phyloP scores from a whole-genome alignment of 2,888 invertebrate genomes.

The Macropis europaea region DNA sequence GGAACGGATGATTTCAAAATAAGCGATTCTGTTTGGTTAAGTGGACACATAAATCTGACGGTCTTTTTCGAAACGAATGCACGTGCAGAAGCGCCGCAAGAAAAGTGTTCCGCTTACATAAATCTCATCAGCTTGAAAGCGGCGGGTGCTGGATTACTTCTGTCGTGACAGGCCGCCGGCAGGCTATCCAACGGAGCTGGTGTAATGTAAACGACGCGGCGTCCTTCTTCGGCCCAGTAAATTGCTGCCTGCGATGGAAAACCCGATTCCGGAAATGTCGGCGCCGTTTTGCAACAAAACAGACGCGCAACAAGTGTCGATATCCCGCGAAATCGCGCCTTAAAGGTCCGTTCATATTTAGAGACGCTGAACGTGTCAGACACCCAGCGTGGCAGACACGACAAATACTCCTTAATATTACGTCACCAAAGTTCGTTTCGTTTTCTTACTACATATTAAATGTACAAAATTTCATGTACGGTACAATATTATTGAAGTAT shows the following conservation, averaged over 20 bases:
- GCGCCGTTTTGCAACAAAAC: slow-evolving; percentile 17
- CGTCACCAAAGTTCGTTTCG: no score
- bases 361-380: background rate
- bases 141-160: slow-evolving; percentile 64
- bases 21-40: slow-evolving; percentile 24
- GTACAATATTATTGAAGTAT: no score
- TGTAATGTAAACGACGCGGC: slow-evolving; percentile 71
- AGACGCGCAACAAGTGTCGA: background rate
- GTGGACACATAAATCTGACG: slow-evolving; percentile 22
- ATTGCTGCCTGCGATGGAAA: slow-evolving; percentile 69
- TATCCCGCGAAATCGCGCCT: background rate
- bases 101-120: slow-evolving; percentile 68
- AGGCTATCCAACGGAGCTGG: slow-evolving; percentile 66
- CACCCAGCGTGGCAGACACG: no score
- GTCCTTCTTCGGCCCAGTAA: slow-evolving; percentile 74
- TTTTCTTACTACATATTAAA: no score
- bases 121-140: slow-evolving; percentile 74
- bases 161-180: slow-evolving; percentile 73
- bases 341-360: background rate
- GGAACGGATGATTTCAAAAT: slow-evolving; percentile 18
- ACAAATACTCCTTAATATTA: no score
- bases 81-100: slow-evolving; percentile 30
- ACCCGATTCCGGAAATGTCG: slow-evolving; percentile 14
- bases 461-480: no score
- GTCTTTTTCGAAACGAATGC: slow-evolving; percentile 35